Evolutionary conservation across 2,888 invertebrate species (phyloP).

Genomic region (Chymomyza caudatula): DNA sequence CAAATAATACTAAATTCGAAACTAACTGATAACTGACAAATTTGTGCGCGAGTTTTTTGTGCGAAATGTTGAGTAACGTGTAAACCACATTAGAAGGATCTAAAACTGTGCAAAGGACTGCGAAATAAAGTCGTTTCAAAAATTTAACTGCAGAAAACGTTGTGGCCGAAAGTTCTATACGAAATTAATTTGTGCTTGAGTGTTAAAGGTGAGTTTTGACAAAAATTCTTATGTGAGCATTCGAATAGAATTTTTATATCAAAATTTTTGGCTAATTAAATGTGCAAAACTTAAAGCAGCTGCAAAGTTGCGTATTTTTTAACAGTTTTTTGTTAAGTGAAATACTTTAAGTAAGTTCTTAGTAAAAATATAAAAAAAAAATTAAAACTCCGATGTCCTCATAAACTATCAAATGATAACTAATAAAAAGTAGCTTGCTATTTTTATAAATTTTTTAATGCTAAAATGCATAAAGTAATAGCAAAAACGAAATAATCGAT

Average conservation of each 20-base stretch:
- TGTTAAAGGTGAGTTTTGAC: slow-evolving; percentile 62
- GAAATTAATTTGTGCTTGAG: slow-evolving; percentile 34
- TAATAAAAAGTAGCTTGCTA: too few species aligned
- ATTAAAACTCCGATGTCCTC: too few species aligned
- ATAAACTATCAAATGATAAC: too few species aligned
- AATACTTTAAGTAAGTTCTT: background rate
- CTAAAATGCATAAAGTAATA: too few species aligned
- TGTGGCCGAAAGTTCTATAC: slow-evolving; percentile 48
- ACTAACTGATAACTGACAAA: slow-evolving; percentile 14
- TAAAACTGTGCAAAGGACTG: slow-evolving; percentile 18
- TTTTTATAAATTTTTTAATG: too few species aligned
- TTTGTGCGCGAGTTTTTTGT: background rate
- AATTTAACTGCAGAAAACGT: slow-evolving; percentile 43
- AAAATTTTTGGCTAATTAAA: background rate
- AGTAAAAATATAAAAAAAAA: background rate
- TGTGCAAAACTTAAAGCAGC: too few species aligned
- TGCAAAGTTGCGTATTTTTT: background rate
- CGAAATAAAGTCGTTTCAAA: slow-evolving; percentile 10
- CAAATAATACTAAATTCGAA: slow-evolving; percentile 11
- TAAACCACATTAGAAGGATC: slow-evolving; percentile 48
- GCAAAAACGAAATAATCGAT: too few species aligned
- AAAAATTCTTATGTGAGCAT: slow-evolving; percentile 22
- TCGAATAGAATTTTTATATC: background rate
- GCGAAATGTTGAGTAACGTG: slow-evolving; percentile 48
- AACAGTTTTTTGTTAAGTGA: background rate